Base-by-base conservation (phyloP, 1,140 invertebrate species). In the Magallana gigas region DNA sequence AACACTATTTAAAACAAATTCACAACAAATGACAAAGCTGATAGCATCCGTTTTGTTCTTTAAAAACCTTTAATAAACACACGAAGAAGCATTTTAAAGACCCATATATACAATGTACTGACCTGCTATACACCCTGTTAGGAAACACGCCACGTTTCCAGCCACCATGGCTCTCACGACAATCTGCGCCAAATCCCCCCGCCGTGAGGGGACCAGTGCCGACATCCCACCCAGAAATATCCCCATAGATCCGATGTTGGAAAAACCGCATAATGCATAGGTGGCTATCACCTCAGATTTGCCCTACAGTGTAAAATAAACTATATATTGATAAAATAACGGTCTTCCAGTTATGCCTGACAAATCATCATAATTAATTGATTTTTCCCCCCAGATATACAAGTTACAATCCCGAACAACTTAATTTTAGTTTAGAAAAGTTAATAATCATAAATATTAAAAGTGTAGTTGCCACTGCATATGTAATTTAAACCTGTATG, bases 241-340 rank as follows among this genome's bases (percentile, higher is more conserved):
- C 5, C 98, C 98, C 56, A 99, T 96, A 0, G 98, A 98, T 0
- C 96, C 96, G 5, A 98, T 97, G 96, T 99, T 99, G 0, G 98
- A 97, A 95, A 99, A 99, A 0, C 98, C 98, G 93, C 98, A 99
- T n/a, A 99, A 96, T 0, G 98, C 97, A 93, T 97, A 99, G 0
- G 98, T 99, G 0, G 98, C 97, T 62, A 99, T 98, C 1, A 97
- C 96, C 91, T 97, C 96, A 76, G 97, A 96, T 93, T 98, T 95
- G 5, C 94, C 93, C 97, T 97, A 90, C 12, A 85, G 18, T 64
- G 18, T 64, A 64, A 64, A 64, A 64, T 16, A 48, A 1, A 48
- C 5, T 48, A 48, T 23, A 1, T 48, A 48, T 48, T 0, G 36
- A 48, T 48, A 18, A 48, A 11, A 6, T 7, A 1, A 8, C 23